Evolutionary conservation across 2,797 vertebrate genomes (phyloP), one percentile per base, ranked within the genome.

Genomic region (Alauda arvensis): DNA sequence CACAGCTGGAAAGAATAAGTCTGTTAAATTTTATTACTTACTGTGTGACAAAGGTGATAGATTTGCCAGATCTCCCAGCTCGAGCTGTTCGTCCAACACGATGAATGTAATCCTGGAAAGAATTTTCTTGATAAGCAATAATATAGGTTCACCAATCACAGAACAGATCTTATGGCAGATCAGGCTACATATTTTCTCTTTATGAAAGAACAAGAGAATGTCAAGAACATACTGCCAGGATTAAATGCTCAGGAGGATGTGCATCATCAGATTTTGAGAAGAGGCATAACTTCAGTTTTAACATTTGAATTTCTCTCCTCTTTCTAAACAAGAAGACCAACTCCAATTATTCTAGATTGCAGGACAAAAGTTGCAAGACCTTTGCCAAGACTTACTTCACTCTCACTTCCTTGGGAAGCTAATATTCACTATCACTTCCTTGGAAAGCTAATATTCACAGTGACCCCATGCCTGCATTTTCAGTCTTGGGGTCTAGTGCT

Each of bases 1-100:
- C 18, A 62, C 21, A 84, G 24, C 15, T 69, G 15, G 34, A 39
- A 90, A 87, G 20, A 76, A 0, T 10, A 71, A 59, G 18, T 51
- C 43, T 82, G 48, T 14, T 39, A 52, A 11, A 63, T 78, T 79
- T 78, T 67, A 90, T 62, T 18, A 97, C 98, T 98, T 97, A 99
- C 99, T 99, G 99, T 40, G 99, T 98, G 75, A 99, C 98, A 93
- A 99, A 99, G 3, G 99, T 99, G 94, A 99, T 98, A 70, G 99
- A 98, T 88, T 99, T 99, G 78, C 99, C 99, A 31, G 99, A 98
- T 14, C 99, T 98, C 9, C 99, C 99, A 19, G 99, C 99, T 97
- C 99, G 97, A 85, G 99, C 99, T 8, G 99, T 99, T 82, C 99
- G 97, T 12, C 99, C 99, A 20, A 99, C 99, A 93, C 99, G 97